These are phyloP conservation scores for Fopius arisanus DNA, from an alignment of 1,140 invertebrate genomes.

Conservation along the genomic window DNA sequence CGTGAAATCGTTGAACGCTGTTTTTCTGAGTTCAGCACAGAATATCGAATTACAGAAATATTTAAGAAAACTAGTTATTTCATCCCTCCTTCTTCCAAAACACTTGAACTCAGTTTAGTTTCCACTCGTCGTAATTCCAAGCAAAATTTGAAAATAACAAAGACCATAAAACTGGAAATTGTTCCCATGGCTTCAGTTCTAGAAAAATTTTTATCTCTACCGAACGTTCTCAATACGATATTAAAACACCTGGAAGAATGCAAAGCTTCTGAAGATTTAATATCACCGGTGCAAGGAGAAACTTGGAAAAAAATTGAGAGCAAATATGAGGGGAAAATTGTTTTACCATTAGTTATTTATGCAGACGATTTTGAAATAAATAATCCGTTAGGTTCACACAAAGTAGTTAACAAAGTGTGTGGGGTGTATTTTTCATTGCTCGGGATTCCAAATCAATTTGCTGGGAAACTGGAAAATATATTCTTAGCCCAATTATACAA, in stretches of 20 bases:
- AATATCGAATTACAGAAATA: no score
- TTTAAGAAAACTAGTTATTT: no score
- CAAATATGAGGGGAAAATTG: not conserved
- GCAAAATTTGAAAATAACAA: no score
- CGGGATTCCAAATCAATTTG: constrained; percentile 35
- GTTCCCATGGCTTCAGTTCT: no score
- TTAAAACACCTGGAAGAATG: not conserved
- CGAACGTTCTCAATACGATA: not conserved
- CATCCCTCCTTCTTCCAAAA: no score
- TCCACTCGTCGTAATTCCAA: no score
- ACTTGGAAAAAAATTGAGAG: constrained; percentile 16
- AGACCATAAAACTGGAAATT: no score
- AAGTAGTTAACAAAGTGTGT: constrained; percentile 39
- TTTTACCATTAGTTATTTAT: constrained; percentile 15
- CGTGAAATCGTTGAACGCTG: no score
- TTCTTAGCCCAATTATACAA: constrained; percentile 41
- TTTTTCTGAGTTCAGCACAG: no score
- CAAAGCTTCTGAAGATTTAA: not conserved
- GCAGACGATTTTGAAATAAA: constrained; percentile 35
- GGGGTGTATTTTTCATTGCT: constrained; percentile 42
- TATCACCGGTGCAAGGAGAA: not conserved
- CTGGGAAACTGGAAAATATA: constrained; percentile 39
- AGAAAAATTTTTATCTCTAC: not conserved
- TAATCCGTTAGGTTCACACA: constrained; percentile 43
- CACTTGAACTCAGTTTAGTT: no score